phyloP scores from a whole-genome alignment of 2,888 invertebrate genomes.

The Scotopteryx bipunctaria region DNA sequence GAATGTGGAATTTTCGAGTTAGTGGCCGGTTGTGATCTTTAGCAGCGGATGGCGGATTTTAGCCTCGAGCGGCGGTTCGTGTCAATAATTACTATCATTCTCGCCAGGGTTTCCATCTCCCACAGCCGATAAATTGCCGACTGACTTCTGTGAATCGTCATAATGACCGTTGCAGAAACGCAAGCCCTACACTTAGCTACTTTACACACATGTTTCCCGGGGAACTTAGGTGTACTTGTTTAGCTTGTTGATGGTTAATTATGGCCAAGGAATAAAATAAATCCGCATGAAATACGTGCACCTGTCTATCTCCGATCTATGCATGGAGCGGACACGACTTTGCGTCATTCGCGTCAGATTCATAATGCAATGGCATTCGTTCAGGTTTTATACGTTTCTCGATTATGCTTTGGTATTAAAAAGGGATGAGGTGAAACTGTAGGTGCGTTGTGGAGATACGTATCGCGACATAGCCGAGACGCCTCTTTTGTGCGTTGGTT shows the following conservation, averaged over 20 bases:
- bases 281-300: conserved; percentile 30
- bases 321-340: conserved; percentile 27
- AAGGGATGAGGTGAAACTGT: conserved; percentile 60
- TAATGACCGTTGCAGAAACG: conserved; percentile 67
- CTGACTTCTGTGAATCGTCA: conserved; percentile 75
- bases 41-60: conserved; percentile 58
- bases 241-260: conserved; percentile 34
- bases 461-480: conserved; percentile 72
- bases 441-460: conserved; percentile 72
- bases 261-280: conserved; percentile 26
- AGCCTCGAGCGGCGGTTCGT: conserved; percentile 66
- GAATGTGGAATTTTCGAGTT: conserved; percentile 78
- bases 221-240: conserved; percentile 39
- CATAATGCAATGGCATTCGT: conserved; percentile 46
- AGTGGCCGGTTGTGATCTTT: conserved; percentile 73
- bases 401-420: conserved; percentile 62
- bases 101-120: conserved; percentile 67
- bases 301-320: conserved; percentile 30
- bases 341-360: conserved; percentile 41
- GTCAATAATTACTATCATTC: conserved; percentile 82
- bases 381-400: conserved; percentile 48
- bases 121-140: conserved; percentile 66
- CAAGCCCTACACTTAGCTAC: conserved; percentile 58
- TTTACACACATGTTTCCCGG: conserved; percentile 46
- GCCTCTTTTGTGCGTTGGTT: conserved; percentile 70